A percentile compares a stretch with the other conserved stretches of the same genome.
Conservation (phyloP, 2,797 vertebrate genomes). For the Passerculus sandwichensis region DNA sequence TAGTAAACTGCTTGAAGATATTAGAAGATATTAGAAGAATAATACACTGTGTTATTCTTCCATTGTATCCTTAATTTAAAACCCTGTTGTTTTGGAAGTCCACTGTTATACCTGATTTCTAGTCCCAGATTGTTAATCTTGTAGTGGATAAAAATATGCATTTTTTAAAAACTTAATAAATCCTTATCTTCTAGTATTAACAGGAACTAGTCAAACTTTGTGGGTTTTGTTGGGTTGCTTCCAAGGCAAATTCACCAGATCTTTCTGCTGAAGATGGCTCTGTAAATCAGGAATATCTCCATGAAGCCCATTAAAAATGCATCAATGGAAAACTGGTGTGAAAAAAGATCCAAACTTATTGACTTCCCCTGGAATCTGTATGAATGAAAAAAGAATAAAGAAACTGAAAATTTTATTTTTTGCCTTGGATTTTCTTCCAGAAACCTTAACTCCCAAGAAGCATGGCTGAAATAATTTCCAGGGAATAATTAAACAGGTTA, state of each 20-base stretch:
- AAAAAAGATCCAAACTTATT: neutral
- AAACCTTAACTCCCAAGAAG: neutral
- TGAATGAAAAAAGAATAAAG: neutral
- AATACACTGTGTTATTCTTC: neutral
- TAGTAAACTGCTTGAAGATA: neutral
- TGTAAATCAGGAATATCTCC: neutral
- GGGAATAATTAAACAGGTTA: neutral
- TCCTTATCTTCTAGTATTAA: neutral
- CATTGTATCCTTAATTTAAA: neutral
- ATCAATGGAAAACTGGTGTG: neutral
- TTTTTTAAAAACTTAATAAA: neutral
- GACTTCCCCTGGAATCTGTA: neutral
- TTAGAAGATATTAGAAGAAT: neutral
- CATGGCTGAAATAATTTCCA: neutral
- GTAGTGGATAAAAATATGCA: neutral
- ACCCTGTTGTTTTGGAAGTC: neutral
- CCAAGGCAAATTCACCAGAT: constrained; percentile 20
- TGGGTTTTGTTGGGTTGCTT: neutral
- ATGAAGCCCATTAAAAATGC: neutral
- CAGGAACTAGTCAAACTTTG: neutral
- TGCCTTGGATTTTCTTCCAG: neutral
- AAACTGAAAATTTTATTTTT: neutral
- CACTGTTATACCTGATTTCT: neutral
- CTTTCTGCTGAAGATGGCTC: neutral
- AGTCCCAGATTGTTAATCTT: neutral